Evolutionary conservation across 2,888 invertebrate genomes (phyloP).

Genomic region (Meghimatium bilineatum): DNA sequence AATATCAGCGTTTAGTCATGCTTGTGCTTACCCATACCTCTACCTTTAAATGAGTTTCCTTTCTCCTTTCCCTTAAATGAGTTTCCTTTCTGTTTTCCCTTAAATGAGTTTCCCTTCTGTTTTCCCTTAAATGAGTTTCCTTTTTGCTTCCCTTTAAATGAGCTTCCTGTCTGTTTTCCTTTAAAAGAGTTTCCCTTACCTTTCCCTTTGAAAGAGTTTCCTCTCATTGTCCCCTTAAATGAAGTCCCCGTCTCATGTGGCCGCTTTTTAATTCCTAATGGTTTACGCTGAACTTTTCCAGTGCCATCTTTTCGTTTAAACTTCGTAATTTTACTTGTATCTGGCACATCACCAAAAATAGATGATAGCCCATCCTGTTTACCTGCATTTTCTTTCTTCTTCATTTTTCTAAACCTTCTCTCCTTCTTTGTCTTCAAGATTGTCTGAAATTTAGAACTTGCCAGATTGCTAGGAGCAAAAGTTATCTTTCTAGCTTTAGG

Average conservation of each 20-base stretch:
- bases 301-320: not conserved
- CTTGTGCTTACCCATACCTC: not conserved
- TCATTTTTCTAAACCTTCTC: conserved; percentile 41
- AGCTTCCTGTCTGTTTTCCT: conserved; percentile 1
- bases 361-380: conserved; percentile 40
- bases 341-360: conserved; percentile 34
- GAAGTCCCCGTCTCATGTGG: conserved; percentile 2
- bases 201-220: conserved; percentile 1
- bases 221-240: not conserved
- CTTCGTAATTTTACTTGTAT: conserved; percentile 7
- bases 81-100: not conserved
- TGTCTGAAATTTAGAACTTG: conserved; percentile 28
- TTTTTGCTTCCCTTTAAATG: conserved; percentile 2
- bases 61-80: conserved; percentile 9
- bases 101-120: conserved; percentile 5
- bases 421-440: conserved; percentile 34
- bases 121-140: conserved; percentile 23
- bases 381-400: conserved; percentile 31
- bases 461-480: conserved; percentile 46
- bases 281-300: not conserved
- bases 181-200: not conserved
- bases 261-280: not conserved
- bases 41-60: conserved; percentile 21
- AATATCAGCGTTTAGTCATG: not conserved
- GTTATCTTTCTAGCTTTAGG: conserved; percentile 12